Evolutionary conservation across 2,888 invertebrate genomes (phyloP), one percentile per base, ranked within the genome.

Genomic region (Clitarchus hookeri): DNA sequence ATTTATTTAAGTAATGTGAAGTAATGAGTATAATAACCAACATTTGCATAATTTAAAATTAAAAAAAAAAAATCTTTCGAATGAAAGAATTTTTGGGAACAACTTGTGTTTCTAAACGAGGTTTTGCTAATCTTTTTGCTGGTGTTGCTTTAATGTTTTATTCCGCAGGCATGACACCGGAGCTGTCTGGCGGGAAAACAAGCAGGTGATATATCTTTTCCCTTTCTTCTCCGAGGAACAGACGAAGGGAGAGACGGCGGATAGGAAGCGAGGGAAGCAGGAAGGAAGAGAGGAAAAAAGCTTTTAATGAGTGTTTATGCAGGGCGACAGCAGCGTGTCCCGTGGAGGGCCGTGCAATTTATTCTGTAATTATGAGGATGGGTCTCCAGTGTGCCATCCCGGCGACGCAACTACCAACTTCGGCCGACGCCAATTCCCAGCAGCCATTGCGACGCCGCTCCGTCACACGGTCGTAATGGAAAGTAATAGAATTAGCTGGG

Each of bases 401-500:
- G 84, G 44, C 82, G 44, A 44, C 84, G 78, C n/a, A 84, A 36
- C 84, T 84, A 36, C 84, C 65, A 65, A 36, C 84, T 84, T 77
- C 84, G 44, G 16, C 23, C 48, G 44, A 77, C 54, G 36, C 54
- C 65, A 77, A 77, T 54, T 84, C 65, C 77, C 65, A 27, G 77
- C 77, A 54, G 65, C 84, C 84, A 54, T 26, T 54, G 53, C 53
- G 48, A 26, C 84, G 53, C 27, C 54, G 23, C 54, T 53, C 83
- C 48, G 36, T 83, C 48, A 36, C 44, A 44, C 82, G 82, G 84
- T 48, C 84, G 87, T 88, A 88, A 88, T 88, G 88, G 88, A 88
- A 88, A 88, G 88, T 88, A 88, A 88, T 88, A 88, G 88, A 88
- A 88, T 88, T 88, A 87, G 87, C 84, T 83, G 82, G 82, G 83